Evolutionary conservation across 2,113 vertebrate species (phyloP), one percentile per base, ranked within the genome.

Genomic region (Ginglymostoma cirratum): DNA sequence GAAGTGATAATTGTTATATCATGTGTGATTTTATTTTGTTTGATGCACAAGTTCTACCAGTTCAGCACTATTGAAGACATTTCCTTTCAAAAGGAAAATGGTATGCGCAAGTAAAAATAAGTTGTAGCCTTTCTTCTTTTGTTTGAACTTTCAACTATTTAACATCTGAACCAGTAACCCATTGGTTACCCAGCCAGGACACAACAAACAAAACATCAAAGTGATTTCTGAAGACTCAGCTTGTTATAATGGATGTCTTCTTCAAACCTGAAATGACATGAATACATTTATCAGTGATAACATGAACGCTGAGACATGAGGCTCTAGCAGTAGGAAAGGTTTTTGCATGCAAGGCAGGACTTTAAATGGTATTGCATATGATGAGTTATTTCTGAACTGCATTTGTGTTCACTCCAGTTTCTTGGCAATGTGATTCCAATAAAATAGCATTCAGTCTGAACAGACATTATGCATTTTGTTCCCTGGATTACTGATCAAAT

Each of bases 271-370:
- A 72, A 95, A 95, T 72, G 67, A 95, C 69, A 95, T 30, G 42
- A 52, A 72, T 72, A 95, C 94, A 95, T 95, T 95, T 72, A 76
- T 95, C 94, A 95, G 94, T 72, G 94, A 95, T 95, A 95, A 52
- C 69, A 6, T 23, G 70, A 76, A 34, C 67, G 52, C n/a, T 72
- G 45, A 15, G 69, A 95, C 67, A 48, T 95, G 7, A 95, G 94
- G 69, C 94, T 72, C 48, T 34, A 34, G 45, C 38, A 72, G 42
- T 6, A 15, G 69, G 69, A 45, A 30, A 72, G 45, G 45, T 19
- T 72, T 95, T 45, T 45, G 12, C 12, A 48, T 52, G 48, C 94
- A 45, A 70, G 89, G 21, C 66, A 93, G 65, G 67, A 48, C 42
- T 52, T 95, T 76, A 72, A 72, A 45, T 27, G 2, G 23, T 27